A percentile compares a stretch with the other conserved stretches of the same genome.
Conservation (phyloP, 2,797 vertebrate genomes). For the Lagorchestes hirsutus region DNA sequence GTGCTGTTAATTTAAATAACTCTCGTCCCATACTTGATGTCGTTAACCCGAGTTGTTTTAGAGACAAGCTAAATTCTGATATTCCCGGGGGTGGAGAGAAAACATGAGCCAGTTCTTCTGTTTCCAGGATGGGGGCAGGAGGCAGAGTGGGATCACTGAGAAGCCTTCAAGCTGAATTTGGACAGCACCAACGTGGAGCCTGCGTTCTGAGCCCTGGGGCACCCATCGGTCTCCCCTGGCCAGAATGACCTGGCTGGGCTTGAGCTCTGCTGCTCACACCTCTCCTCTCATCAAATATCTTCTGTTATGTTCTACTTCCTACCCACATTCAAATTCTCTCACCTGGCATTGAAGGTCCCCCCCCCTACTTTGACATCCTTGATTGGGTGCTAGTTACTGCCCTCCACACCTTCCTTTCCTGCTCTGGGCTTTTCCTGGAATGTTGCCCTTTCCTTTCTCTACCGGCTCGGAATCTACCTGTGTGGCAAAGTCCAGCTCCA, state of each 20-base stretch:
- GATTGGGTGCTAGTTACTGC: neutral
- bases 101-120: neutral
- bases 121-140: slow-evolving; percentile 5
- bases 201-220: neutral
- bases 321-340: neutral
- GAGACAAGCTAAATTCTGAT: neutral
- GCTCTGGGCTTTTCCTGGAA: neutral
- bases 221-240: neutral
- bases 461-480: neutral
- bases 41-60: neutral
- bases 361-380: neutral
- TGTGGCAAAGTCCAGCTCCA: neutral
- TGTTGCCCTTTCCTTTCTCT: neutral
- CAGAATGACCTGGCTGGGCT: no score
- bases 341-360: no score
- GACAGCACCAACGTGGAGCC: neutral
- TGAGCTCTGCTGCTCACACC: no score
- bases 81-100: neutral
- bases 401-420: neutral
- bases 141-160: neutral
- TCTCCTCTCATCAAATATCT: no score
- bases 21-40: neutral
- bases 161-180: neutral
- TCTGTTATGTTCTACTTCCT: no score
- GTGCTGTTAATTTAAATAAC: neutral